A percentile compares a stretch with the other conserved stretches of the same genome.
phyloP scores from a whole-genome alignment of 2,888 invertebrate genomes.

The Zaprionus obscuricornis region DNA sequence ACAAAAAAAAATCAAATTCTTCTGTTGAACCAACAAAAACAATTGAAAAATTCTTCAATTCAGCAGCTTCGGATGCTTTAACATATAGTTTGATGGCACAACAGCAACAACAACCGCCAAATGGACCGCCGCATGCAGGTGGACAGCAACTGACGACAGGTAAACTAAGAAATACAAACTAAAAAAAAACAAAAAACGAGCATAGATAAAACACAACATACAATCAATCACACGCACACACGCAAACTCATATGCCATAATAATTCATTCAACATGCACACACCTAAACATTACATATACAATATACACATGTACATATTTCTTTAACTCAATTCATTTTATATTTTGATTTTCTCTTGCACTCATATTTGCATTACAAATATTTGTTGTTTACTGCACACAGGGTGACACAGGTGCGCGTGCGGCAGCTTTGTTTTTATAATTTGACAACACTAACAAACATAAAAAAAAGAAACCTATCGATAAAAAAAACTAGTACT shows the following conservation, averaged over 20 bases:
- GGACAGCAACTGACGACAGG: constrained; percentile 79
- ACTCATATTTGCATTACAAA: background rate
- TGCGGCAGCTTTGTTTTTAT: constrained; percentile 8
- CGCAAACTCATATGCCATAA: background rate
- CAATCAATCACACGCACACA: constrained; percentile 7
- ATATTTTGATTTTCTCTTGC: background rate
- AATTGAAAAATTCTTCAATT: constrained; percentile 51
- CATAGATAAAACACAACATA: constrained; percentile 12
- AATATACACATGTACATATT: background rate
- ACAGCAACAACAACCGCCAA: constrained; percentile 71
- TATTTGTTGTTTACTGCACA: constrained; percentile 26
- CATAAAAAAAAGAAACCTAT: constrained; percentile 27
- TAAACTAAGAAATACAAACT: constrained; percentile 52
- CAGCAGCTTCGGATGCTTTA: constrained; percentile 82
- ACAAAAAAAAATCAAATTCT: too few relatives aligned
- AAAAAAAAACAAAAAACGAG: constrained; percentile 20
- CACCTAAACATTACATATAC: constrained; percentile 1
- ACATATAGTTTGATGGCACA: constrained; percentile 83
- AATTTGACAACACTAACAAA: constrained; percentile 29
- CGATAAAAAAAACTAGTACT: constrained; percentile 16
- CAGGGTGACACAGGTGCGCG: constrained; percentile 39
- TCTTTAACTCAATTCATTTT: constrained; percentile 1
- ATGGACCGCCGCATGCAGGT: constrained; percentile 79
- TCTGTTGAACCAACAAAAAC: too few relatives aligned
- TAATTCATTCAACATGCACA: too few relatives aligned